phyloP scores from a whole-genome alignment of 2,888 invertebrate species.

The Lamellibrachia columna region DNA sequence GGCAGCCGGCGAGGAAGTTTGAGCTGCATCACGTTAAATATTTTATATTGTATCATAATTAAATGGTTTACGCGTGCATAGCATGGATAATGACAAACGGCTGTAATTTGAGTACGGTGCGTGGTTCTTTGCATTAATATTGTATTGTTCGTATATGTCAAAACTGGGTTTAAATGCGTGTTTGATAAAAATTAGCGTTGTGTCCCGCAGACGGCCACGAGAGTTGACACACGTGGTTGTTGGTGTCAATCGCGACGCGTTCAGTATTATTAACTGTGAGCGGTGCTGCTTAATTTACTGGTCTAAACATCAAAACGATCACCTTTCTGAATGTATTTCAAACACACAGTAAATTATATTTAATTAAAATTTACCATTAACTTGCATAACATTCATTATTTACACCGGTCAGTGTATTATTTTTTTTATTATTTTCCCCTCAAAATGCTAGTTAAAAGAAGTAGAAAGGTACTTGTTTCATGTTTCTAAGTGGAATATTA shows the following conservation, averaged over 20 bases:
- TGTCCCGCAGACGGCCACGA: neutral
- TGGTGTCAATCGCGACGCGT: neutral
- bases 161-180: neutral
- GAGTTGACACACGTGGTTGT: neutral
- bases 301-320: too few relatives aligned
- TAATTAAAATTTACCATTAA: too few relatives aligned
- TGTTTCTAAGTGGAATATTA: too few relatives aligned
- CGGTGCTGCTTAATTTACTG: too few relatives aligned
- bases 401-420: too few relatives aligned
- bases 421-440: too few relatives aligned
- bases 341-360: too few relatives aligned
- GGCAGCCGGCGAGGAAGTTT: constrained; percentile 3
- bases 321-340: too few relatives aligned
- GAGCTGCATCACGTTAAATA: neutral
- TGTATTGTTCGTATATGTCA: neutral
- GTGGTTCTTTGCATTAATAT: neutral
- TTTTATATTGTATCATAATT: neutral
- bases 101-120: neutral
- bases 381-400: too few relatives aligned
- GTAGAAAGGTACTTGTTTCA: too few relatives aligned
- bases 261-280: too few relatives aligned
- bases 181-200: neutral
- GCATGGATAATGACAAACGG: neutral
- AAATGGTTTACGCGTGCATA: neutral
- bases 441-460: too few relatives aligned